phyloP scores from a whole-genome alignment of 1,140 invertebrate species.

The Lasioglossum albipes region DNA sequence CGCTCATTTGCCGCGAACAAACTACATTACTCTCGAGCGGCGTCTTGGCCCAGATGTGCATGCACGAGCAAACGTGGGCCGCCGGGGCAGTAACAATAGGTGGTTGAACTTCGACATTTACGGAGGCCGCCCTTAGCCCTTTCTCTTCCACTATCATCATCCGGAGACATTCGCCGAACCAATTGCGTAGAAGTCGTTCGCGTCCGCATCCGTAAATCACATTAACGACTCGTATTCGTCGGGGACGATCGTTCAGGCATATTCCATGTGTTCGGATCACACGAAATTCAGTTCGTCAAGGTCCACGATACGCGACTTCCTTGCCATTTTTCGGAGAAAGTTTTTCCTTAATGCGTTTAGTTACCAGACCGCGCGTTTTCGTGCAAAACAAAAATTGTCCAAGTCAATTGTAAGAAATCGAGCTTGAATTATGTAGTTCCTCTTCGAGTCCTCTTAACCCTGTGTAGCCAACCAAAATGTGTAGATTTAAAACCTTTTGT shows the following conservation, averaged over 20 bases:
- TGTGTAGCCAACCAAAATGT: too few relatives aligned
- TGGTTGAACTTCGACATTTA: conserved; percentile 54
- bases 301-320: too few relatives aligned
- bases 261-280: not conserved
- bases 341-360: too few relatives aligned
- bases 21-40: not conserved
- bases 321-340: too few relatives aligned
- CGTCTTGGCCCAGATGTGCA: not conserved
- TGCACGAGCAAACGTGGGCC: not conserved
- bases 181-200: conserved; percentile 33
- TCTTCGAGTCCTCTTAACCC: too few relatives aligned
- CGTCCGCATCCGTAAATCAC: not conserved
- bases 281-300: too few relatives aligned
- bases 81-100: not conserved
- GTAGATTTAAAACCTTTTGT: too few relatives aligned
- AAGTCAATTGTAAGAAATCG: too few relatives aligned
- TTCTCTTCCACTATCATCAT: conserved; percentile 21
- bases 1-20: not conserved
- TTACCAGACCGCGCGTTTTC: too few relatives aligned
- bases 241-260: not conserved
- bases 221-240: not conserved
- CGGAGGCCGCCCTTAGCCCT: not conserved
- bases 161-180: conserved; percentile 24
- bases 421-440: too few relatives aligned
- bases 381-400: too few relatives aligned